Evolutionary conservation across 2,888 invertebrate species (phyloP).

Genomic region (Sphaerophoria taeniata): DNA sequence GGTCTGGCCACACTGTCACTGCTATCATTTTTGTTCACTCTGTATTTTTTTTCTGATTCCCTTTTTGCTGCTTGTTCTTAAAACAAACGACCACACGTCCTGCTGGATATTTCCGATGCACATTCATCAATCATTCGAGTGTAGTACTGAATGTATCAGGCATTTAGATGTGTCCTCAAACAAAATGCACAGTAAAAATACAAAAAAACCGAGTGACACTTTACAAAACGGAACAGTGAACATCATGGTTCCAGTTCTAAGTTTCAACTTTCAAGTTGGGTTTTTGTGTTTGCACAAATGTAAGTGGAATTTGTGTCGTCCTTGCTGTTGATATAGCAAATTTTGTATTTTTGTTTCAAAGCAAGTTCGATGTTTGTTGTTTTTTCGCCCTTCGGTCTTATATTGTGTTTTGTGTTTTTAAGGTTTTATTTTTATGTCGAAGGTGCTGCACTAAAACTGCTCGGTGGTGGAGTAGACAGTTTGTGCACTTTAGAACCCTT

Average conservation of each 20-base stretch:
- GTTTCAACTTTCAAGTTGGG: conserved; percentile 18
- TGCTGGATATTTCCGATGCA: conserved; percentile 60
- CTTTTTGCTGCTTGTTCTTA: neutral
- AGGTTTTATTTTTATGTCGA: neutral
- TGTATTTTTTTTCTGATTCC: conserved; percentile 6
- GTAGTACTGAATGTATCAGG: conserved; percentile 68
- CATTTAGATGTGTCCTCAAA: conserved; percentile 70
- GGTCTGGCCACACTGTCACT: conserved; percentile 16
- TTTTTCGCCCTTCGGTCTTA: conserved; percentile 12
- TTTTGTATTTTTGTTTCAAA: conserved; percentile 36
- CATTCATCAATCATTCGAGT: conserved; percentile 72
- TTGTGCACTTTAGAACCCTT: no score
- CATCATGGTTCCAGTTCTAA: conserved; percentile 22
- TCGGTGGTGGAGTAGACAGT: no score
- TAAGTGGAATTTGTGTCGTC: conserved; percentile 60
- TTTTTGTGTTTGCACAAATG: conserved; percentile 59
- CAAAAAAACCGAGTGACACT: conserved; percentile 47
- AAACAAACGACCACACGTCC: conserved; percentile 46
- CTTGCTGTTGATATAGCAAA: conserved; percentile 58
- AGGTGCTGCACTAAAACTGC: neutral
- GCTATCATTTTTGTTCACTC: conserved; percentile 2
- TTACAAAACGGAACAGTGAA: conserved; percentile 13
- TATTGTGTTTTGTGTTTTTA: neutral
- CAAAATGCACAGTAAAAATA: neutral
- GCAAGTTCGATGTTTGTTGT: conserved; percentile 2